A percentile compares a stretch with the other conserved stretches of the same genome.
These are phyloP conservation scores for Apistogramma diplotaenia DNA, from an alignment of 2,113 vertebrate species.

Conservation along the genomic window DNA sequence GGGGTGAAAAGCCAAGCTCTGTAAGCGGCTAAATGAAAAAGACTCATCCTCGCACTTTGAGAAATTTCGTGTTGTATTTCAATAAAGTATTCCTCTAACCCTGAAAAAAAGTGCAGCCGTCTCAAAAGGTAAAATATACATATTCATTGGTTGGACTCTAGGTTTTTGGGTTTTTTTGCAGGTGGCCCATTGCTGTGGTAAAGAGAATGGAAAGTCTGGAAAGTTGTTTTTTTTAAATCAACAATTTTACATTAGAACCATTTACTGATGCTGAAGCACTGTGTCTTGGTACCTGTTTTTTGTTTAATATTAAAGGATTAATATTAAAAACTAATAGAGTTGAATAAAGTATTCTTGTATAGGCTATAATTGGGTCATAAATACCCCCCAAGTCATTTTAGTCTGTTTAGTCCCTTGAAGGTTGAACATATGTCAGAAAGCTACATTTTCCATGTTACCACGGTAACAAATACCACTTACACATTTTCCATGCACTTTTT, in stretches of 20 bases:
- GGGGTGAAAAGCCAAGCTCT: not conserved
- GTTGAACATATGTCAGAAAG: not conserved
- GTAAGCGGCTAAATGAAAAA: not conserved
- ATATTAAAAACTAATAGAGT: not conserved
- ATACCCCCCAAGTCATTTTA: not conserved
- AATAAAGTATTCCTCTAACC: not conserved
- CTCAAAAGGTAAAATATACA: too few relatives aligned
- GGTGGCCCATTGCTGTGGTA: not conserved
- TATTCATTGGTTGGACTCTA: not conserved
- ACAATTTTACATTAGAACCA: not conserved
- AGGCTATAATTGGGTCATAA: not conserved
- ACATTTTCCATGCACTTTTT: not conserved
- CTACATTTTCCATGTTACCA: not conserved
- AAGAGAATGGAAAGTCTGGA: not conserved
- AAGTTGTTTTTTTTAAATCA: not conserved
- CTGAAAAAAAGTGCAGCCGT: not conserved
- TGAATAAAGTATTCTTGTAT: not conserved
- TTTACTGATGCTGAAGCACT: not conserved
- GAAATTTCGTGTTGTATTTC: not conserved
- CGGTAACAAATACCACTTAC: not conserved
- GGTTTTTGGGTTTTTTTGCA: accelerated
- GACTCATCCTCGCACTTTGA: not conserved
- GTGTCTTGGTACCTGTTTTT: not conserved
- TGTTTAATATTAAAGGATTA: not conserved
- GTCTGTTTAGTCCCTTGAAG: not conserved